Conservation (phyloP, 2,113 vertebrate species). For the Buteo buteo region DNA sequence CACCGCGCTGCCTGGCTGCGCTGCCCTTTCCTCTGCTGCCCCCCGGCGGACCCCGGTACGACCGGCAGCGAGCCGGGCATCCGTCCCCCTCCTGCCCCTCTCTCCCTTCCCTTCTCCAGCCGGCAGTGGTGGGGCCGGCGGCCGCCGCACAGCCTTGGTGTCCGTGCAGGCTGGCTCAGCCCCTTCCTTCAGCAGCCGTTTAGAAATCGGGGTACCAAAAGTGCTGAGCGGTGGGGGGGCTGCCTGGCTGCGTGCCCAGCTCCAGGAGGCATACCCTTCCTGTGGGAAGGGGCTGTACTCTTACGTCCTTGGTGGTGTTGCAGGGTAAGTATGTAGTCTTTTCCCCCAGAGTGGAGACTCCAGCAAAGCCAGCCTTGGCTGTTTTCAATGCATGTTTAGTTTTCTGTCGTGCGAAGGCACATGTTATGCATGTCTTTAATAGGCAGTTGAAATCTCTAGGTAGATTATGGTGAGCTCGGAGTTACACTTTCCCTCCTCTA, state of each 20-base stretch:
- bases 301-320: background rate
- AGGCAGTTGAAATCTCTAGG: background rate
- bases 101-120: too few relatives aligned
- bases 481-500: background rate
- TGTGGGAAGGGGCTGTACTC: background rate
- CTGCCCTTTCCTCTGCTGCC: too few relatives aligned
- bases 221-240: background rate
- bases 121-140: background rate
- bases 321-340: background rate
- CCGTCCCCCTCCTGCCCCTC: too few relatives aligned
- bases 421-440: accelerated
- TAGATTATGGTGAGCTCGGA: background rate
- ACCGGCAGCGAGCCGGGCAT: background rate
- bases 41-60: background rate
- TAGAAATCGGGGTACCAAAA: background rate
- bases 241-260: background rate
- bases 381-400: background rate
- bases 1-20: too few relatives aligned
- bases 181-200: background rate
- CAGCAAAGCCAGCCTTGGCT: background rate
- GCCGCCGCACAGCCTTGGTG: background rate
- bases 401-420: background rate
- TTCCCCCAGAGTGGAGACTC: background rate
- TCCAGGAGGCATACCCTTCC: too few relatives aligned
- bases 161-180: background rate